Evolutionary conservation across 1,140 invertebrate genomes (phyloP), one percentile per base, ranked within the genome.

Genomic region (Trichoplusia ni): DNA sequence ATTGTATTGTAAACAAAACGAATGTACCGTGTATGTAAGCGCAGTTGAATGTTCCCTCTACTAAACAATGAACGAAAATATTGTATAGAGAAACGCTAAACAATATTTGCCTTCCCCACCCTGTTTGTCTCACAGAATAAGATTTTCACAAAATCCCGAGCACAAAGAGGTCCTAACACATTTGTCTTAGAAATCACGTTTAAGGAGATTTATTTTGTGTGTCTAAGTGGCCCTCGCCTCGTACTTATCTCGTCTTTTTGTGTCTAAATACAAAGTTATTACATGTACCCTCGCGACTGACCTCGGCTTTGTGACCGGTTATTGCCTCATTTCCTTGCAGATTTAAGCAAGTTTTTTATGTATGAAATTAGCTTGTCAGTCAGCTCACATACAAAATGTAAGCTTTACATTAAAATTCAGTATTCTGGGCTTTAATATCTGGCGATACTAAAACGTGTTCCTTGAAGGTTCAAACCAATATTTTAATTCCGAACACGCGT

Each of bases 161-260:
- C 13, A 27, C 51, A 54, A 38, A 54, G 31, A 54, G 13, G 51
- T 54, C 35, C 19, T 16, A 38, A 38, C 33, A 35, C 23, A 16
- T 54, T 54, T 25, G 51, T 54, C 33, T 38, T 54, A 38, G 29
- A 54, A 54, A 25, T 27, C 19, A 54, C 25, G 51, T 38, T 14
- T 54, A 25, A 38, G 31, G n/a, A 38, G 51, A 40, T 40, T 38
- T 27, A 38, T 38, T 51, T 9, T 51, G 33, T 51, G 9, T 51
- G 29, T 21, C 2, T 49, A 16, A 42, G 40, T 42, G 11, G 33
- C 33, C 31, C 16, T 37, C n/a, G n/a, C n/a, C n/a, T 7, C 21
- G 21, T 54, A 38, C 19, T 54, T 54, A 25, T 54, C 31, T 18
- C 16, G 27, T 19, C 9, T 11, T 7, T 29, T 54, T 51, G 37